Percentiles rank a stretch among this genome's conserved stretches.
Evolutionary conservation across 2,113 vertebrate species (phyloP).

Genomic region (Danio rerio): GRCz12tu NC_133200.1:33650001-33650500

Average conservation of each 20-base stretch:
- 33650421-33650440: background rate
- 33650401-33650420: background rate
- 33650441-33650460: background rate
- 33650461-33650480: background rate
- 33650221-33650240: background rate
- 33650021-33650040: too few relatives aligned
- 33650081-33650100: too few relatives aligned
- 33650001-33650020: too few relatives aligned
- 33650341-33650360: conserved; percentile 2
- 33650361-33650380: conserved; percentile 9
- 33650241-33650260: background rate
- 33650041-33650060: background rate
- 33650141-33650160: background rate
- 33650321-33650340: conserved; percentile 2
- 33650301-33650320: background rate
- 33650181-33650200: background rate
- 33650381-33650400: conserved; percentile 11
- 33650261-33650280: background rate
- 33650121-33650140: background rate
- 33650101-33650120: too few relatives aligned
- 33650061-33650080: background rate
- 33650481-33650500: background rate
- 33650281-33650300: conserved; percentile 19
- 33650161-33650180: background rate
- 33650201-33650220: background rate